Evolutionary conservation across 2,113 vertebrate species (phyloP).

Genomic region (Charina bottae): DNA sequence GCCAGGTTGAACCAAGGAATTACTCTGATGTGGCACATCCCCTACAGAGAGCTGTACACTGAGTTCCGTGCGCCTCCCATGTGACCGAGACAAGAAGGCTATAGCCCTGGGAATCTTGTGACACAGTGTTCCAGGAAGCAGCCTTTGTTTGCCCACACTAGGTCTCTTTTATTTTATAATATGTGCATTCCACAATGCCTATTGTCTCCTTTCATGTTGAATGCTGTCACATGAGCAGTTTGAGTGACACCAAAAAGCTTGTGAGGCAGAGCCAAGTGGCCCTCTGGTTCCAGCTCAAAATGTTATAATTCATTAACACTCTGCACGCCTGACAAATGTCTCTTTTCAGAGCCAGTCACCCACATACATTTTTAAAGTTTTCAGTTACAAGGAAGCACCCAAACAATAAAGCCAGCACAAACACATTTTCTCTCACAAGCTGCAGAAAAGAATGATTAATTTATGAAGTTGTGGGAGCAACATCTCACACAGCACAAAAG

Average conservation of each 20-base stretch:
- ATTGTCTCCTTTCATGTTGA: constrained; percentile 65
- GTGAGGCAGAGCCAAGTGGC: constrained; percentile 61
- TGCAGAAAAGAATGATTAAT: constrained; percentile 26
- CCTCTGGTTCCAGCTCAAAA: constrained; percentile 48
- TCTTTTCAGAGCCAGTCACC: constrained; percentile 48
- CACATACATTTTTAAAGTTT: constrained; percentile 16
- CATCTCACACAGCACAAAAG: not conserved
- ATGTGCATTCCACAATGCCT: constrained; percentile 61
- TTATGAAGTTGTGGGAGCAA: not conserved
- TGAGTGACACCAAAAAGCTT: constrained; percentile 66
- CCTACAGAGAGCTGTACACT: not conserved
- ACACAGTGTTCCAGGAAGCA: constrained; percentile 70
- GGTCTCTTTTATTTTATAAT: constrained; percentile 68
- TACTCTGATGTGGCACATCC: not conserved
- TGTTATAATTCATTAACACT: constrained; percentile 55
- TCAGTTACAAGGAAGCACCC: constrained; percentile 1
- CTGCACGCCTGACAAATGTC: constrained; percentile 47
- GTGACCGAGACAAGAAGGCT: constrained; percentile 35
- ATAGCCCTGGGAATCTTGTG: constrained; percentile 68
- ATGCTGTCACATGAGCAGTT: constrained; percentile 65
- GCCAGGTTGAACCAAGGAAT: not conserved
- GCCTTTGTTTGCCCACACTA: constrained; percentile 72
- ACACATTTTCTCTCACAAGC: not conserved
- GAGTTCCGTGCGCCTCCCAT: constrained; percentile 44
- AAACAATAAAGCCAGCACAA: constrained; percentile 1